phyloP scores from a whole-genome alignment of 1,140 invertebrate genomes.

The Saccostrea echinata region DNA sequence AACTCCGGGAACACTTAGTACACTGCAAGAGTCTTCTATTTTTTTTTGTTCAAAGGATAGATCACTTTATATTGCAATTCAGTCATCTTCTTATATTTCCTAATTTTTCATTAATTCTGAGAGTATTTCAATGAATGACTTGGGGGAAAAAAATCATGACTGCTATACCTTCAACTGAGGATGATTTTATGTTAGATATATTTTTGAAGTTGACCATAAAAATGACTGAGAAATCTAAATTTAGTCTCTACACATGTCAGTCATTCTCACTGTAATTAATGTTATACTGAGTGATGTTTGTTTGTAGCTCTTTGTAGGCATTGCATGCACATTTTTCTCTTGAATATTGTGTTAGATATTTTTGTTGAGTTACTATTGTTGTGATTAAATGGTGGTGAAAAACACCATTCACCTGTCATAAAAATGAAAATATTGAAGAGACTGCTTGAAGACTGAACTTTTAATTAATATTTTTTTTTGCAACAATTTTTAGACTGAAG shows the following conservation, averaged over 20 bases:
- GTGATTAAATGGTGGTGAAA: neutral
- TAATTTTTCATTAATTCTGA: no score
- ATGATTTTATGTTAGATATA: no score
- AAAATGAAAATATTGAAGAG: neutral
- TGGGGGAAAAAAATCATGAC: no score
- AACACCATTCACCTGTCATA: neutral
- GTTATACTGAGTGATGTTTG: neutral
- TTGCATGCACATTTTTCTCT: conserved; percentile 18
- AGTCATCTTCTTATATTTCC: no score
- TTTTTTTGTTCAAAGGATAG: no score
- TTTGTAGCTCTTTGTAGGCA: neutral
- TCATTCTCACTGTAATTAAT: neutral
- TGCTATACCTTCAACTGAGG: no score
- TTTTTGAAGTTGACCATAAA: no score
- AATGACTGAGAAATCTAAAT: neutral
- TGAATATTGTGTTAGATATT: neutral
- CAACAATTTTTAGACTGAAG: neutral
- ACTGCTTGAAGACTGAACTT: neutral
- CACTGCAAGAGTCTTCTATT: no score
- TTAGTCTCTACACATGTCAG: neutral
- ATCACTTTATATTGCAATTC: no score
- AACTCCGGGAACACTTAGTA: no score
- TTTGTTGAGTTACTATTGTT: neutral
- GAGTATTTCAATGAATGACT: no score
- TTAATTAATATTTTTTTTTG: neutral